Conservation (phyloP, 2,888 invertebrate species). For the Calephelis perditalis region DNA sequence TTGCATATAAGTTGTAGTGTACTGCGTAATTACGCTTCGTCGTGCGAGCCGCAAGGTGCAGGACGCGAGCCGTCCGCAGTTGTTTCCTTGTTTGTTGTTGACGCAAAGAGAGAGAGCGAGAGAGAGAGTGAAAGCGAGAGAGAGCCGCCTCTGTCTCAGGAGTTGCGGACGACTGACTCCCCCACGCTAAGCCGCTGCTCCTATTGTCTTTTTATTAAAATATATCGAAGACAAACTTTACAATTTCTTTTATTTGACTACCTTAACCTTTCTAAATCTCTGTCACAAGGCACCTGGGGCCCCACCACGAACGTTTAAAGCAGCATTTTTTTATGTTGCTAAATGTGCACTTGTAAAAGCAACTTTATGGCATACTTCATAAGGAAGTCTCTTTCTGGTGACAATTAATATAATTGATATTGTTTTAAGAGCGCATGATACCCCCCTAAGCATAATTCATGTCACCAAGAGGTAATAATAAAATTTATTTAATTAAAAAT, state of each 20-base stretch:
- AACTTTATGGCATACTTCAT: too few species aligned
- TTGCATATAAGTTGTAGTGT: not conserved
- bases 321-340: too few species aligned
- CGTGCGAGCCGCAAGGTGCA: not conserved
- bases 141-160: not conserved
- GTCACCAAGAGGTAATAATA: too few species aligned
- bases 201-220: conserved; percentile 49
- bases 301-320: too few species aligned
- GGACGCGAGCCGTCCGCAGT: not conserved
- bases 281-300: too few species aligned
- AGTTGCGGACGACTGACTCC: conserved; percentile 18
- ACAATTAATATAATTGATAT: too few species aligned
- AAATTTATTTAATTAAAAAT: too few species aligned
- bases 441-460: too few species aligned
- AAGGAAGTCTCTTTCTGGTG: not conserved
- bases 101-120: not conserved
- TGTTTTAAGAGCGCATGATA: too few species aligned
- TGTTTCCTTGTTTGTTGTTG: conserved; percentile 7
- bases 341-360: too few species aligned
- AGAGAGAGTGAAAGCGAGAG: not conserved
- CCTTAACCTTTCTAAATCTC: not conserved
- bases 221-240: conserved; percentile 44
- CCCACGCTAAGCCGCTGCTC: conserved; percentile 37
- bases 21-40: not conserved
- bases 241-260: conserved; percentile 35